Percentiles rank a stretch among this genome's conserved stretches.
phyloP scores from a whole-genome alignment of 2,888 invertebrate species.

The Epistrophe grossulariae region DNA sequence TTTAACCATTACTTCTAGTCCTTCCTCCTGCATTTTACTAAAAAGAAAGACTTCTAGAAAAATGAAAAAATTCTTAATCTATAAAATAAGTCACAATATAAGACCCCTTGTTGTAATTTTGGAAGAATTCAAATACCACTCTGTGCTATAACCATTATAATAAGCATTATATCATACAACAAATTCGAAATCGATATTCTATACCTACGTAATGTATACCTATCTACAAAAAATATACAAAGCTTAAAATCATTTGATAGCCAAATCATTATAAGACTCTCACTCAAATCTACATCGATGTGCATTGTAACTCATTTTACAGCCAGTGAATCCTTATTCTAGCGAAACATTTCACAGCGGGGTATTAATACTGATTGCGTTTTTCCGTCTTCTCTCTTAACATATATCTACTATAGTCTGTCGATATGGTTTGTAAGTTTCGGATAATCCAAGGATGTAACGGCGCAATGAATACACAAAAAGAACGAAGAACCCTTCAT shows the following conservation, averaged over 20 bases:
- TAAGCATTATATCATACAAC: neutral
- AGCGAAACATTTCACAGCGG: slow-evolving; percentile 63
- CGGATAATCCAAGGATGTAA: slow-evolving; percentile 55
- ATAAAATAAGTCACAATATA: neutral
- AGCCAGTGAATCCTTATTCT: slow-evolving; percentile 62
- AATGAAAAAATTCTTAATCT: neutral
- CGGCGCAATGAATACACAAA: slow-evolving; percentile 39
- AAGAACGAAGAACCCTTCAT: slow-evolving; percentile 11
- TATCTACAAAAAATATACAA: neutral
- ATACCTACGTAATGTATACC: no score
- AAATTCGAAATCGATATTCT: neutral
- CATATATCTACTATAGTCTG: neutral
- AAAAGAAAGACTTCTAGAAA: neutral
- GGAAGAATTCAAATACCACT: neutral
- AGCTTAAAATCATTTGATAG: slow-evolving; percentile 14
- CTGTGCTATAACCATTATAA: no score
- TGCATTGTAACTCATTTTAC: slow-evolving; percentile 66
- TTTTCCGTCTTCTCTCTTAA: slow-evolving; percentile 41
- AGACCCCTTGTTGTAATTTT: neutral
- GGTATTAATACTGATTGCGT: slow-evolving; percentile 72
- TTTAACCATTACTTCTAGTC: no score
- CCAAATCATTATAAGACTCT: slow-evolving; percentile 52
- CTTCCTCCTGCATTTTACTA: no score
- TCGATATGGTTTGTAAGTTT: slow-evolving; percentile 59
- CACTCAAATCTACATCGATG: slow-evolving; percentile 16